Base-by-base conservation (phyloP, 2,888 invertebrate genomes). In the Megaustenia siamemsis region DNA sequence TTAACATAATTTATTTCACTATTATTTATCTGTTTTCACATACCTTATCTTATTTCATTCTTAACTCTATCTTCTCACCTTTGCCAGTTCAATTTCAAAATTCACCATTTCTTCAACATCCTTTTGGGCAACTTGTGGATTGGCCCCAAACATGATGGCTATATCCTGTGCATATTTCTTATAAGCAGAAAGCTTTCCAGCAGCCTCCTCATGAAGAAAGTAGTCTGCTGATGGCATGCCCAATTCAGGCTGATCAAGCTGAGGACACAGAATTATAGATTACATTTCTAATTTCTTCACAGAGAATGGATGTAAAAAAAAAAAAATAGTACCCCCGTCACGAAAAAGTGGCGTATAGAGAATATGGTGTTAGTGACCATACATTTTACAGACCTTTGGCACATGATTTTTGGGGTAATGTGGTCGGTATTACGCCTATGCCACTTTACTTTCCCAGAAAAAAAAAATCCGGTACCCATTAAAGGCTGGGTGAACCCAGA, bases 231-330 rank as follows among this genome's bases (percentile, higher is more conserved):
- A 91, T 0, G 98, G 98, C 87, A 99, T 94, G 0, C 97, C 93
- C 35, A 93, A 89, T 8, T 98, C 98, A n/a, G 98, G 97, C 95
- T 99, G 98, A 93, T 99, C 98, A 78, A 99, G 96, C 96, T 98
- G 94, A 49, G 88, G 86, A 81, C 35, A 53, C 10, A 77, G 18
- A 77, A n/a, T 15, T 71, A 28, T 35, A n/a, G n/a, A n/a, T n/a
- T n/a, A n/a, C n/a, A n/a, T n/a, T n/a, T n/a, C n/a, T n/a, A n/a
- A n/a, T n/a, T n/a, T n/a, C n/a, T n/a, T n/a, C n/a, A n/a, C n/a
- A n/a, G n/a, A n/a, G n/a, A n/a, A n/a, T n/a, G n/a, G n/a, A n/a
- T n/a, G n/a, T n/a, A n/a, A n/a, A n/a, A n/a, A n/a, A n/a, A n/a
- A n/a, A n/a, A n/a, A n/a, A n/a, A n/a, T n/a, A n/a, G n/a, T n/a